phyloP scores from a whole-genome alignment of 2,113 vertebrate species.

The Pachypanchax playfairii region DNA sequence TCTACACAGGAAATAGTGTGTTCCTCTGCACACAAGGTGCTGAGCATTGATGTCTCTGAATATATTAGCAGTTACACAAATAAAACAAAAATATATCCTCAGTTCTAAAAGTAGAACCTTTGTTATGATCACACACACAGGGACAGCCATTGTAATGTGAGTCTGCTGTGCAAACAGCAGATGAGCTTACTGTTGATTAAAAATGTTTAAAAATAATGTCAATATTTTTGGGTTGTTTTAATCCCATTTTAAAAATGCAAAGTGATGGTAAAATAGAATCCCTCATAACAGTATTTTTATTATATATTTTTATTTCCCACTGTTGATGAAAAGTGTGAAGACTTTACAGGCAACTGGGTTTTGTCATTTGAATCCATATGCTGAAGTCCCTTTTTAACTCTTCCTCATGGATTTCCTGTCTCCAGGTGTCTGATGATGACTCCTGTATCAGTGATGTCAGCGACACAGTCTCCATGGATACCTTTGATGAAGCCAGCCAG shows the following conservation, averaged over 20 bases:
- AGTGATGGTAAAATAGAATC: no score
- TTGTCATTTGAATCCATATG: not conserved
- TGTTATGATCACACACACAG: no score
- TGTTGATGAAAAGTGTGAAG: not conserved
- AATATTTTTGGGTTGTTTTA: no score
- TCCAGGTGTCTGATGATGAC: constrained; percentile 93
- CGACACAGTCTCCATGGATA: constrained; percentile 94
- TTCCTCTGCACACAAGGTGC: not conserved
- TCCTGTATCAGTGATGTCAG: constrained; percentile 97
- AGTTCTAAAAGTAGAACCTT: not conserved
- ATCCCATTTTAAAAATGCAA: no score
- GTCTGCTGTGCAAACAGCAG: no score
- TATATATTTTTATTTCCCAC: no score
- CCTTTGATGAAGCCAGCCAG: constrained; percentile 87
- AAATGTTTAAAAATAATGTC: no score
- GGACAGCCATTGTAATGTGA: not conserved
- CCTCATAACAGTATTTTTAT: no score
- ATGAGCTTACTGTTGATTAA: no score
- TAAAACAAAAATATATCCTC: not conserved
- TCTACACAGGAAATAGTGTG: not conserved
- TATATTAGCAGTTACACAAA: no score
- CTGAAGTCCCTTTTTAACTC: constrained; percentile 34
- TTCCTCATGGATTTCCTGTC: constrained; percentile 48
- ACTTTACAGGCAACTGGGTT: not conserved
- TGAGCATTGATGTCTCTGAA: not conserved